A percentile compares a stretch with the other conserved stretches of the same genome.
Conservation (phyloP, 2,113 vertebrate genomes). For the Mus pahari region DNA sequence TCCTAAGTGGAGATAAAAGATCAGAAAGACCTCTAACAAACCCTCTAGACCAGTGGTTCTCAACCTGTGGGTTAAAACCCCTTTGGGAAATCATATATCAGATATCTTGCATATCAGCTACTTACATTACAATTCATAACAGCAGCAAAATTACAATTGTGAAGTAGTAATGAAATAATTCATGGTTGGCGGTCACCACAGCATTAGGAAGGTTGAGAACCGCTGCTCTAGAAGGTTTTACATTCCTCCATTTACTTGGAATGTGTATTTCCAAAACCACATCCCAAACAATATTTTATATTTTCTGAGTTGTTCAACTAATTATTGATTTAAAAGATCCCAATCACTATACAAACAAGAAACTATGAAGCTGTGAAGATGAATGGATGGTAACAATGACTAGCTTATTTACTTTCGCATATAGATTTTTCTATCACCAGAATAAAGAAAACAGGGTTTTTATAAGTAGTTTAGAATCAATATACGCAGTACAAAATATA, state of each 20-base stretch:
- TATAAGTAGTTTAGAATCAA: not conserved
- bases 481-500: not conserved
- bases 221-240: not conserved
- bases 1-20: not conserved
- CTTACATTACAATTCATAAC: not conserved
- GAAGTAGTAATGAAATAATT: not conserved
- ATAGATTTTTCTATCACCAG: not conserved
- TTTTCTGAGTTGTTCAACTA: constrained; percentile 4
- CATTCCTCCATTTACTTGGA: not conserved
- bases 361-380: not conserved
- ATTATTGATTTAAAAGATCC: constrained; percentile 14
- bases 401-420: not conserved
- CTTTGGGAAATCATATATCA: not conserved
- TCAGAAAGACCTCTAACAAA: not conserved
- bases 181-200: not conserved
- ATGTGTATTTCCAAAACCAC: constrained; percentile 1
- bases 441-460: not conserved
- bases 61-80: not conserved
- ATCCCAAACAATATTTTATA: constrained; percentile 16
- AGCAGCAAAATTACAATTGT: not conserved
- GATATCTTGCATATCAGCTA: not conserved
- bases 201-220: not conserved
- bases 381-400: not conserved
- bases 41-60: not conserved
- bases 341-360: not conserved